Base-by-base conservation (phyloP, 2,113 vertebrate species). In the Pipra filicauda region DNA sequence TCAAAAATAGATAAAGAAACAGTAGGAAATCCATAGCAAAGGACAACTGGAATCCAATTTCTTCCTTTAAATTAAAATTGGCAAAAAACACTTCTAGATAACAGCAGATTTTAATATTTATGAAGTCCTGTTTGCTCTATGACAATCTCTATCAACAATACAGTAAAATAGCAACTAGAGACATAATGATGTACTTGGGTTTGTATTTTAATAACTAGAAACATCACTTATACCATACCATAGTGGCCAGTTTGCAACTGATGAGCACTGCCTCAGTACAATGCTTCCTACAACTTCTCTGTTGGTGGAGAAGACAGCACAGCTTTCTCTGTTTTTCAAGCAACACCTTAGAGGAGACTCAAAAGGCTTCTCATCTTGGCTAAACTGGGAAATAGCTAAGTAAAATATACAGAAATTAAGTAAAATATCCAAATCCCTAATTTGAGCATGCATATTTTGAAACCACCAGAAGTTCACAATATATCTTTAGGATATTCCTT, bases 1-100 rank as follows among this genome's bases (percentile, higher is more conserved):
- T 88, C 78, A 80, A 86, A 97, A 89, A 5, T 64, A 94, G 90
- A 96, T 83, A 93, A 95, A 93, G 77, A 91, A 90, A 13, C 78
- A 93, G 64, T n/a, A 93, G 71, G 64, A 91, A 94, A 85, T 51
- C 62, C 85, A 37, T 61, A 85, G 81, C 70, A 90, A 80, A 85
- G 64, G 71, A 83, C 62, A 85, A 88, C 27, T 71, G 49, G 13
- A 87, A 85, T 30, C 8, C 19, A 52, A 28, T 80, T 94, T 91
- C 71, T 94, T 23, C 51, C 62, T 80, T 94, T 70, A 85, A 89
- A 83, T 93, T 85, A 91, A 80, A 95, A 85, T 16, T 26, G 16
- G 14, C 10, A 66, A 76, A 86, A 73, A 41, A 0, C 1, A 55
- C 57, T 92, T 87, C 66, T 88, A 87, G 74, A 69, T 93, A 92